Percentiles rank a stretch among this genome's conserved stretches.
These are phyloP conservation scores for Nilaparvata lugens DNA, from an alignment of 1,140 invertebrate species.

Conservation along the genomic window DNA sequence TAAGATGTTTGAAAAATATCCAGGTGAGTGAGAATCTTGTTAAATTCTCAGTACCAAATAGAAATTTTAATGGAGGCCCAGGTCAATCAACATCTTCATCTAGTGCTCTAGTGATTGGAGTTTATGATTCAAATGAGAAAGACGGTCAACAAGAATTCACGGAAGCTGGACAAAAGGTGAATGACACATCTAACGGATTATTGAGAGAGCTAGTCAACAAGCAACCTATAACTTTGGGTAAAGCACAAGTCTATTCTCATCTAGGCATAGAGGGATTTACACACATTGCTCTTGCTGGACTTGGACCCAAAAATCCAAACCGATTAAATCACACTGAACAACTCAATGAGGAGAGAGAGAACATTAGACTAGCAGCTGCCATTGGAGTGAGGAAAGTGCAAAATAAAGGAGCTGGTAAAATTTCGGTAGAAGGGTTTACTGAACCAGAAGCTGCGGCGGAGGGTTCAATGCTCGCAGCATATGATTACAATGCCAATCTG, in stretches of 20 bases:
- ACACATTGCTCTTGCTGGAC: conserved; percentile 36
- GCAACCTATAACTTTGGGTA: background rate
- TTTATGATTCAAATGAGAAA: background rate
- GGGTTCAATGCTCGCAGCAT: conserved; percentile 50
- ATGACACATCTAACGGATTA: background rate
- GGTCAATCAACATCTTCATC: too few species aligned
- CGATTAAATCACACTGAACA: conserved; percentile 40
- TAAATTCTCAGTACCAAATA: too few species aligned
- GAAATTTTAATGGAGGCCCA: too few species aligned
- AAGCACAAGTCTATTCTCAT: background rate
- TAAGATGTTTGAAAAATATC: too few species aligned
- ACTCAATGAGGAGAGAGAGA: conserved; percentile 38
- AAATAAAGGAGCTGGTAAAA: conserved; percentile 48
- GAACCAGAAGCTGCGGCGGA: conserved; percentile 66
- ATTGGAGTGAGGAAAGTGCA: conserved; percentile 39
- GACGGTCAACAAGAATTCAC: background rate
- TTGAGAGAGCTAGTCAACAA: background rate
- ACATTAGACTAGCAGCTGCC: conserved; percentile 37
- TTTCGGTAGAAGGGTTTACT: conserved; percentile 56
- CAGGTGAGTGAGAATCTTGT: too few species aligned
- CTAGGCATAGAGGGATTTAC: background rate
- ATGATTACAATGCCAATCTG: conserved; percentile 53
- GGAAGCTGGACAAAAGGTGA: background rate
- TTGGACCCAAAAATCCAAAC: conserved; percentile 36
- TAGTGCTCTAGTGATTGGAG: background rate